Base-by-base conservation (phyloP, 2,113 vertebrate genomes). In the Microtus oregoni region DNA sequence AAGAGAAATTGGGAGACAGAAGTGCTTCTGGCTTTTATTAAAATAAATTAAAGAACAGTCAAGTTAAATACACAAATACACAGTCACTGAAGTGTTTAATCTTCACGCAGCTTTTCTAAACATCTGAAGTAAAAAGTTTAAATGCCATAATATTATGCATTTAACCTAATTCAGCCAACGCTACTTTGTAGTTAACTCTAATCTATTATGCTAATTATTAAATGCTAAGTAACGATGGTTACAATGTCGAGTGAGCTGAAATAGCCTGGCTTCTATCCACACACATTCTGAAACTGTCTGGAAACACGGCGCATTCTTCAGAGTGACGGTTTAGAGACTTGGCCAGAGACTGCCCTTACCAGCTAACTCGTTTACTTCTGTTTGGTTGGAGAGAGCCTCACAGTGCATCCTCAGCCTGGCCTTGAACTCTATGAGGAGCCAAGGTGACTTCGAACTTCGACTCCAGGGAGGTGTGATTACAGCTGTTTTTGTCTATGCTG, bases 21-120 rank as follows among this genome's bases (percentile, higher is more conserved):
- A 91, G 83, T 92, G 86, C 78, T 97, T 96, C 32, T 90, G 68
- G 35, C 28, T 95, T 98, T 97, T 97, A 97, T 97, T 98, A 94
- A 90, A 92, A 91, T 65, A 93, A 89, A 68, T 44, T 92, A 83
- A 89, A 96, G 61, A 89, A 91, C 63, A 95, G 26, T 93, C 73
- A 78, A 96, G n/a, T 77, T 86, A 96, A 65, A 83, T 78, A 90
- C n/a, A 87, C 3, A 63, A 78, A 83, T 72, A 85, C 13, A 93
- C 87, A 76, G 44, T 92, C 32, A 61, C 22, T 41, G 44, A 82
- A 94, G 15, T 88, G 79, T n/a, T 91, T 89, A 92, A 87, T 55
- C 35, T 44, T 55, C 44, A 72, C 11, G 47, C 83, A 81, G 47
- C 50, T 91, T 95, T 91, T 72, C n/a, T 81, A 93, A 93, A 52